These are phyloP conservation scores for Sinopyrophorus schimmeli DNA, from an alignment of 2,888 invertebrate genomes.

Conservation along the genomic window DNA sequence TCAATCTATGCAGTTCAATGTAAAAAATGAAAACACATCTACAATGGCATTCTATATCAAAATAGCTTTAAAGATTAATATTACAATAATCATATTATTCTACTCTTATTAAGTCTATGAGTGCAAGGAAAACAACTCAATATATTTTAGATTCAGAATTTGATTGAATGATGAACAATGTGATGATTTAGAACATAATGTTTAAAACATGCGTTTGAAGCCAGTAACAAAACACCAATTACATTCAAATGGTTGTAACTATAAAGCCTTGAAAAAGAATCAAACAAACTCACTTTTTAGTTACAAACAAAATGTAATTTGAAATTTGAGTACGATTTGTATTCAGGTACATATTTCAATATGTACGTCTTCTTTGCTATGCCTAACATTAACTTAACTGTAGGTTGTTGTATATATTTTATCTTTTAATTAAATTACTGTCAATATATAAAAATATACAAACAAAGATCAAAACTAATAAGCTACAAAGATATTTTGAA, in stretches of 20 bases:
- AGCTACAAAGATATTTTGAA: slow-evolving; percentile 31
- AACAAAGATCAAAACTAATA: slow-evolving; percentile 37
- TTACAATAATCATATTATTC: slow-evolving; percentile 23
- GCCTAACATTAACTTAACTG: slow-evolving; percentile 35
- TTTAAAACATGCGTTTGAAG: slow-evolving; percentile 19
- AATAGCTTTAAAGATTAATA: slow-evolving; percentile 28
- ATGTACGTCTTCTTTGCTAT: slow-evolving; percentile 47
- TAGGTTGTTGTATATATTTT: slow-evolving; percentile 28
- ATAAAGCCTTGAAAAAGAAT: not conserved
- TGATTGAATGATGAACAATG: slow-evolving; percentile 10
- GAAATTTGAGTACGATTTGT: slow-evolving; percentile 29
- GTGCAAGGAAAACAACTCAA: slow-evolving; percentile 21
- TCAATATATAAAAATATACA: slow-evolving; percentile 43
- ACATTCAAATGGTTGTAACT: slow-evolving; percentile 15
- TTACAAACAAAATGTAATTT: slow-evolving; percentile 24
- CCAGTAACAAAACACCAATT: slow-evolving; percentile 23
- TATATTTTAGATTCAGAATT: slow-evolving; percentile 8
- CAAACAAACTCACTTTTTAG: not conserved
- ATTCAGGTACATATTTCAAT: slow-evolving; percentile 52
- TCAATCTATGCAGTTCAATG: slow-evolving; percentile 21
- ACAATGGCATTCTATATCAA: slow-evolving; percentile 31
- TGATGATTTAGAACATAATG: slow-evolving; percentile 12
- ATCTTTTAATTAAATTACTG: slow-evolving; percentile 41
- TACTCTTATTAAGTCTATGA: slow-evolving; percentile 30
- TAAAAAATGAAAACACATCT: slow-evolving; percentile 23